Base-by-base conservation (phyloP, 2,888 invertebrate genomes). In the Cephonodes hylas region DNA sequence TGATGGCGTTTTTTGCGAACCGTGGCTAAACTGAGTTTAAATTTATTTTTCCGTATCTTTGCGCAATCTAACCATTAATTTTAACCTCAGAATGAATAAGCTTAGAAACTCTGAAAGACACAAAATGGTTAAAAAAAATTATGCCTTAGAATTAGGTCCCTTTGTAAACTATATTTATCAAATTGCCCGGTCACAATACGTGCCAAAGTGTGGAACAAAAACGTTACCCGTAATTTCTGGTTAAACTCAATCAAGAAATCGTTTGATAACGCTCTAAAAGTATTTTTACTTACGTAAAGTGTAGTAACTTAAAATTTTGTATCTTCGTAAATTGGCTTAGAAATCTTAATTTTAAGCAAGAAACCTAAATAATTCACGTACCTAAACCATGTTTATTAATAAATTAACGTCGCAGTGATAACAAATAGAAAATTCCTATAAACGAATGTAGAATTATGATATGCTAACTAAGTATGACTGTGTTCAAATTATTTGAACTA, bases 61-160 rank as follows among this genome's bases (percentile, higher is more conserved):
- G 7, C 15, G 60, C 66, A 66, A 53, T 31, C 53, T 53, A 53
- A 53, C 53, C 27, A 31, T 53, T 31, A 31, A 53, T 53, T 53
- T 13, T 31, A 31, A 31, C 31, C 31, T 3, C 18, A 27, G 18
- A 3, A 22, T 31, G 53, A 53, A 53, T 31, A 27, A 15, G 27
- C 15, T 6, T 27, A 18, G 18, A 31, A 31, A 13, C 53, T 18
- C 48, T n/a, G 18, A 48, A 48, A 18, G 27, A 27, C 27, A 53
- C 3, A 15, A 53, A 27, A 53, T 10, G 10, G 38, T 38, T 38
- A 31, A 15, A 15, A 48, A n/a, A 25, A 53, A 8, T 18, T 53
- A 15, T 53, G 53, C 53, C 18, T 4, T 31, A 8, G 31, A 53
- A 31, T 31, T 53, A 31, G 27, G 8, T 31, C 20, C 53, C 10